A percentile compares a stretch with the other conserved stretches of the same genome.
Conservation (phyloP, 2,113 vertebrate genomes). For the Cygnus atratus region DNA sequence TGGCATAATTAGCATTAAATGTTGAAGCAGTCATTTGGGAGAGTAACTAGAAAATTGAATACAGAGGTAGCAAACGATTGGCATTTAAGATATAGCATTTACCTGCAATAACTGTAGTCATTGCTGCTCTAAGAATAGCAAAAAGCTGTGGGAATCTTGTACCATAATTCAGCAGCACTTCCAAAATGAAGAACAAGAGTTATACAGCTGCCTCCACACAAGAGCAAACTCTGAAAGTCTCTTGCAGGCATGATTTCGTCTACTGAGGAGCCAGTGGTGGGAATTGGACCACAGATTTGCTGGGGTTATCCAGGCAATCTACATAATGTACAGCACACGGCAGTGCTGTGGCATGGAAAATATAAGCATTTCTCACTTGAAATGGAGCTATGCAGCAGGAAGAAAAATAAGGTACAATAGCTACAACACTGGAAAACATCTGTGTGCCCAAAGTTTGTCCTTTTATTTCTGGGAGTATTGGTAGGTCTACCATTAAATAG, state of each 20-base stretch:
- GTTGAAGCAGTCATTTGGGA: neutral
- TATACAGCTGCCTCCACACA: neutral
- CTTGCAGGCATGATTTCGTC: neutral
- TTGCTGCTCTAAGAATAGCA: neutral
- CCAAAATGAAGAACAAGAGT: neutral
- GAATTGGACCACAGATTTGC: neutral
- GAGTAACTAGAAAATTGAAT: neutral
- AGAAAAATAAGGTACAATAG: neutral
- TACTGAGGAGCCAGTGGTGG: neutral
- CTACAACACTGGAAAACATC: rapidly evolving
- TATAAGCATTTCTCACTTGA: neutral
- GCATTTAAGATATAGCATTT: neutral
- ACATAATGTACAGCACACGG: rapidly evolving
- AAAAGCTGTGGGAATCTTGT: neutral
- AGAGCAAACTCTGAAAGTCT: neutral
- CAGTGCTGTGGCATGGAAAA: neutral
- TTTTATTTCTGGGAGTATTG: neutral
- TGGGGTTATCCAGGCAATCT: neutral
- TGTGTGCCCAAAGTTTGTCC: neutral
- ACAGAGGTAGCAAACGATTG: neutral
- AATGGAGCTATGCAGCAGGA: neutral
- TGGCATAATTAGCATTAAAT: neutral
- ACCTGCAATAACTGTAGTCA: neutral
- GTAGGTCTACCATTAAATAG: neutral
- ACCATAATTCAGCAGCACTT: neutral